A percentile compares a stretch with the other conserved stretches of the same genome.
These are phyloP conservation scores for Glaucomys volans DNA, from an alignment of 2,113 vertebrate species.

Conservation along the genomic window DNA sequence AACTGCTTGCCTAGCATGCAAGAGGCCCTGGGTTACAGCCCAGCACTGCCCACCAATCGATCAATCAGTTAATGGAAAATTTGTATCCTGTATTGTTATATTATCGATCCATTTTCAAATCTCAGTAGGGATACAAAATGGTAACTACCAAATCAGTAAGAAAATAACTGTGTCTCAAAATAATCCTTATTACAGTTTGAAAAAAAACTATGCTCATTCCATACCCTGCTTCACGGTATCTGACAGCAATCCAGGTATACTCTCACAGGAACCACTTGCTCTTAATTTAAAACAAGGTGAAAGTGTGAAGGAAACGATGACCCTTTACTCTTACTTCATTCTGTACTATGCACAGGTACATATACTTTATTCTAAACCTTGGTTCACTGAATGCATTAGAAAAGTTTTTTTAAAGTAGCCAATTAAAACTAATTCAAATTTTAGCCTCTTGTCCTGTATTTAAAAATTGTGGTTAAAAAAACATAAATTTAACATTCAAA, in stretches of 20 bases:
- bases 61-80: background rate
- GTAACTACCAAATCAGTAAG: background rate
- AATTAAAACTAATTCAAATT: background rate
- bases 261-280: background rate
- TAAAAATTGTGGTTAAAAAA: background rate
- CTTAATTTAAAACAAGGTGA: background rate
- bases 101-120: background rate
- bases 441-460: background rate
- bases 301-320: background rate
- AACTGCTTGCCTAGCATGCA: background rate
- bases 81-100: background rate
- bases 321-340: background rate
- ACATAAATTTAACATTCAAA: background rate
- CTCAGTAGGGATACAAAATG: background rate
- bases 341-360: background rate
- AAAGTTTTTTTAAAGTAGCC: slow-evolving; percentile 8
- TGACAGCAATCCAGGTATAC: background rate
- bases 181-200: background rate
- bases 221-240: background rate
- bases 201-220: background rate
- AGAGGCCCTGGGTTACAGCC: background rate
- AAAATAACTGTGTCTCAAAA: background rate
- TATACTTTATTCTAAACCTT: background rate
- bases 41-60: background rate
- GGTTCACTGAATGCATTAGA: background rate